These are phyloP conservation scores for Sardinella longiceps DNA, from an alignment of 2,797 vertebrate genomes.

Conservation along the genomic window DNA sequence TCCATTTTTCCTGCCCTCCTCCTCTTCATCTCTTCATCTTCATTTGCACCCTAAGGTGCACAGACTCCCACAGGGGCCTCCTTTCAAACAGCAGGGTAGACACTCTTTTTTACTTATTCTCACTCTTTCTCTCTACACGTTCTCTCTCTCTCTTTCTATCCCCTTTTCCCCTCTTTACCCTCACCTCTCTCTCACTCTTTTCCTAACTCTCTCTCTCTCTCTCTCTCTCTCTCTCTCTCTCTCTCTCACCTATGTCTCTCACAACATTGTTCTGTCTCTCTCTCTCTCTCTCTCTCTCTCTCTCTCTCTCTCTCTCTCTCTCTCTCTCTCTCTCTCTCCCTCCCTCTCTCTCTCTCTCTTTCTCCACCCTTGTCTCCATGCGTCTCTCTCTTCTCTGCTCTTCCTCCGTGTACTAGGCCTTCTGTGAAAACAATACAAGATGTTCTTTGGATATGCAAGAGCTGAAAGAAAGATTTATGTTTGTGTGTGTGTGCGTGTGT, in stretches of 20 bases:
- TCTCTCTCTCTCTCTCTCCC: too few species aligned
- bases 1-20: too few species aligned
- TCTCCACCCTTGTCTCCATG: too few species aligned
- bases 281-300: neutral
- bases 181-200: neutral
- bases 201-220: neutral
- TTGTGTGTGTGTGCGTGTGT: too few species aligned
- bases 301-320: too few species aligned
- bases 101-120: neutral
- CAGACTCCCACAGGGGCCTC: too few species aligned
- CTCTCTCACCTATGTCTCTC: neutral
- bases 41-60: too few species aligned
- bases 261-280: too few species aligned
- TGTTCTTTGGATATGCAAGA: conserved; percentile 16
- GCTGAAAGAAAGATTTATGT: neutral
- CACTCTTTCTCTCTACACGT: neutral
- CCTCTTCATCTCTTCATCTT: neutral
- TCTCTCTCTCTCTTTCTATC: neutral
- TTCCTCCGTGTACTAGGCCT: neutral
- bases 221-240: too few species aligned
- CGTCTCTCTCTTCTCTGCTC: neutral
- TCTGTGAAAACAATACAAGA: conserved; percentile 29
- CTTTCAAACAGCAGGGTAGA: neutral
- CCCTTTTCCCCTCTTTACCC: neutral
- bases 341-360: too few species aligned